Evolutionary conservation across 2,888 invertebrate genomes (phyloP).

Genomic region (Nowickia ferox): DNA sequence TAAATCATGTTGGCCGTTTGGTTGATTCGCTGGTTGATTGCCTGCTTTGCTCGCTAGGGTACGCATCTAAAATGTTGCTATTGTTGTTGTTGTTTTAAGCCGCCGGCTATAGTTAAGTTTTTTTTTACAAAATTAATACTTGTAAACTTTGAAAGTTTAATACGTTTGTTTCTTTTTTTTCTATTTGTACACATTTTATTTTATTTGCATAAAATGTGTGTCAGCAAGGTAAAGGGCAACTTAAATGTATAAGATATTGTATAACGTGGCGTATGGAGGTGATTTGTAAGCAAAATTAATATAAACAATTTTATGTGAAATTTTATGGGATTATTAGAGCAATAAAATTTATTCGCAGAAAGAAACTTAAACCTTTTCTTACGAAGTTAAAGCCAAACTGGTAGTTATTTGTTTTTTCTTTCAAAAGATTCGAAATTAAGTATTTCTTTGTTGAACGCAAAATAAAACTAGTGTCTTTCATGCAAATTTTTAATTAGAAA

Average conservation of each 20-base stretch:
- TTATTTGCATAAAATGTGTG: constrained; percentile 61
- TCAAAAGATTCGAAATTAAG: no score
- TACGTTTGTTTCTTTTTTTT: constrained; percentile 16
- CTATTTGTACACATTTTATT: neutral
- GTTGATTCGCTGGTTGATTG: neutral
- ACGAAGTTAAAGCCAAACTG: no score
- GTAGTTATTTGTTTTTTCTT: no score
- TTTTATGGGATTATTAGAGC: neutral
- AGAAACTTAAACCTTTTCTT: no score
- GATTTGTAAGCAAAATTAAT: neutral
- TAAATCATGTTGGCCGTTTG: constrained; percentile 33
- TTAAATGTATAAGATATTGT: constrained; percentile 16
- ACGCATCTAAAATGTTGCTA: constrained; percentile 32
- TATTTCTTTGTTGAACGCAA: no score
- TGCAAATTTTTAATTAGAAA: no score
- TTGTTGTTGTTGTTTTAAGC: constrained; percentile 10
- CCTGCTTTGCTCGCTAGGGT: neutral
- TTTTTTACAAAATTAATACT: constrained; percentile 30
- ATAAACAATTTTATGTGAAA: neutral
- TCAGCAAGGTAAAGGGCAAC: constrained; percentile 57
- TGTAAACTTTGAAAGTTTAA: constrained; percentile 46
- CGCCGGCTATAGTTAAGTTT: neutral
- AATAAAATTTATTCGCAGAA: neutral
- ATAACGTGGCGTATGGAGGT: constrained; percentile 8
- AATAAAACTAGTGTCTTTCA: no score